Base-by-base conservation (phyloP, 2,888 invertebrate genomes). In the Margaritifera margaritifera region DNA sequence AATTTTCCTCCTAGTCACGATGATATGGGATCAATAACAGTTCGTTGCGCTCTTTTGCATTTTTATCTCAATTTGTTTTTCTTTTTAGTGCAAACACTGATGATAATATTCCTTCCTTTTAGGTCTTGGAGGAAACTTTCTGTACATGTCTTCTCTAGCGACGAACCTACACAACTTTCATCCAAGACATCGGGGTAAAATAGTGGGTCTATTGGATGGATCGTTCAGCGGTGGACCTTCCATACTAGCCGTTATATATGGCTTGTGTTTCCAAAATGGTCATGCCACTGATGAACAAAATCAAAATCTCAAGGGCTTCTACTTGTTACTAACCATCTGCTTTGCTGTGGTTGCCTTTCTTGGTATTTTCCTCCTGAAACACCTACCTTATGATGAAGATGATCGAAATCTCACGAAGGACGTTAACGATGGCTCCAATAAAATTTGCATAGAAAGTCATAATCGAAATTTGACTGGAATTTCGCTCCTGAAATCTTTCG, bases 201-300 rank as follows among this genome's bases (percentile, higher is more conserved):
- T 83, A 4, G 75, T 85, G 3, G 83, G 83, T 2, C 58, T 84
- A 4, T 69, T 85, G 25, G 82, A 85, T 60, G 83, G 79, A n/a
- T 77, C 74, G n/a, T 84, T 83, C 73, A 83, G 83, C 64, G 82
- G 75, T 0, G 85, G 85, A 0, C 82, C 85, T 5, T 81, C 82
- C 8, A 65, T 84, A 8, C 74, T 83, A 64, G 74, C 83, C 1
- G 71, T 80, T 8, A 53, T 84, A 0, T 85, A 84, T 63, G 82
- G 82, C 15, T 61, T 69, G 11, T 25, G 71, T 51, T 85, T 84
- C 66, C 72, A 66, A 8, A 65, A 75, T 5, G 80, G 80, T 1
- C 82, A 83, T 66, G 71, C 57, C 8, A 69, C 62, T 1, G 83
- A 83, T 67, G 80, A 81, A 69, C 69, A 82, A 64, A 76, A 83